Evolutionary conservation across 2,888 invertebrate genomes (phyloP).

Genomic region (Steinernema carpocapsae): DNA sequence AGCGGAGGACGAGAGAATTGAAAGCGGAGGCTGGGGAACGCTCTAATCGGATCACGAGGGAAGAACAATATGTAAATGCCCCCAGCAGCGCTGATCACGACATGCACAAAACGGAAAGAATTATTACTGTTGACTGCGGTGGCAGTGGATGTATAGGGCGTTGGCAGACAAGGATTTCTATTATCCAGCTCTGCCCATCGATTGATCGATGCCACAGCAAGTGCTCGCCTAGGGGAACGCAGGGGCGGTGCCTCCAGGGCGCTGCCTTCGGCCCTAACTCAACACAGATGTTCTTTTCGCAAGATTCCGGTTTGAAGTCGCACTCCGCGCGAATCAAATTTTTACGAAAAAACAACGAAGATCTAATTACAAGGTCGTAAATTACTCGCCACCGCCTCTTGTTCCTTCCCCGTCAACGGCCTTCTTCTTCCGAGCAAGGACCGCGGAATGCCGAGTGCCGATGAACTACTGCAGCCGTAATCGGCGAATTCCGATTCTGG

Average conservation of each 20-base stretch:
- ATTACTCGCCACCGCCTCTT: not conserved
- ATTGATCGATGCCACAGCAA: not conserved
- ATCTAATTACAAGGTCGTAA: constrained; percentile 29
- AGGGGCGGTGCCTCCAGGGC: not conserved
- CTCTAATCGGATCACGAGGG: constrained; percentile 27
- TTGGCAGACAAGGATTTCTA: not conserved
- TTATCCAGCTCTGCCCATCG: not conserved
- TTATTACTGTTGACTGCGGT: not conserved
- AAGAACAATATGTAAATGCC: constrained; percentile 21
- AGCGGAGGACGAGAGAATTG: not conserved
- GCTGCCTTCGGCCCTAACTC: not conserved
- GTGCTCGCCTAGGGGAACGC: not conserved
- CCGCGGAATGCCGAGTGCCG: too few relatives aligned
- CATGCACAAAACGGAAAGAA: not conserved
- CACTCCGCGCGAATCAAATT: not conserved
- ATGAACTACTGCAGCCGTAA: not conserved
- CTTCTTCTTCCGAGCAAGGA: too few relatives aligned
- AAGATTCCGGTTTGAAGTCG: constrained; percentile 4
- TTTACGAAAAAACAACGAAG: constrained; percentile 13
- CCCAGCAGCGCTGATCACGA: not conserved
- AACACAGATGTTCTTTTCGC: not conserved
- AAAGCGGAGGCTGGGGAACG: not conserved
- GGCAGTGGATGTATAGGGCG: not conserved
- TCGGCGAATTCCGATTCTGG: constrained; percentile 20
- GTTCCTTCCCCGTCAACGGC: not conserved